Conservation (phyloP, 2,888 invertebrate genomes). For the Agriopis leucophaearia region DNA sequence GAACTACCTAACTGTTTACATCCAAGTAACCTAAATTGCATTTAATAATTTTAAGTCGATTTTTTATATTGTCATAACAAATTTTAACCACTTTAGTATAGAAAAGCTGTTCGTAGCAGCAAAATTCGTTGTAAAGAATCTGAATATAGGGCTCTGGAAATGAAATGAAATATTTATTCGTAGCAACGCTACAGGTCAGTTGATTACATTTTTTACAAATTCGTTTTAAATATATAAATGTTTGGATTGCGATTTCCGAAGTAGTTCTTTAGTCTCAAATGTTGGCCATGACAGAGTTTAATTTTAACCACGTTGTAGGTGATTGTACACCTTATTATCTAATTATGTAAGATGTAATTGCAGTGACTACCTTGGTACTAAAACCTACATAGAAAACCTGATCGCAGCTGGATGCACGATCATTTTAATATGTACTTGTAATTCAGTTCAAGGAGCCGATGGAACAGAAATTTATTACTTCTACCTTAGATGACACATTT, state of each 20-base stretch:
- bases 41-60: too few relatives aligned
- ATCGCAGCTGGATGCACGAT: constrained; percentile 45
- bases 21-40: too few relatives aligned
- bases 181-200: too few relatives aligned
- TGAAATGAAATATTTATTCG: too few relatives aligned
- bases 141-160: too few relatives aligned
- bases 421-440: constrained; percentile 62
- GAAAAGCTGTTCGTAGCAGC: too few relatives aligned
- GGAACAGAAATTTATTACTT: constrained; percentile 31
- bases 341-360: constrained; percentile 48
- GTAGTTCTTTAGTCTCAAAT: neutral
- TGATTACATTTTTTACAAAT: too few relatives aligned
- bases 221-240: too few relatives aligned
- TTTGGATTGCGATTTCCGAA: neutral
- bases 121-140: too few relatives aligned
- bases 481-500: constrained; percentile 12
- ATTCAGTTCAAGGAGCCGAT: constrained; percentile 70
- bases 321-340: constrained; percentile 6
- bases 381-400: constrained; percentile 67
- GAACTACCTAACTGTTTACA: too few relatives aligned
- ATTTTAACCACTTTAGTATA: too few relatives aligned
- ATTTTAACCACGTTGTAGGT: neutral
- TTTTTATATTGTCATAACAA: too few relatives aligned
- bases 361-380: constrained; percentile 56
- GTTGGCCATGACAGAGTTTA: neutral